Base-by-base conservation (phyloP, 2,888 invertebrate genomes). In the Nomada lathburiana region DNA sequence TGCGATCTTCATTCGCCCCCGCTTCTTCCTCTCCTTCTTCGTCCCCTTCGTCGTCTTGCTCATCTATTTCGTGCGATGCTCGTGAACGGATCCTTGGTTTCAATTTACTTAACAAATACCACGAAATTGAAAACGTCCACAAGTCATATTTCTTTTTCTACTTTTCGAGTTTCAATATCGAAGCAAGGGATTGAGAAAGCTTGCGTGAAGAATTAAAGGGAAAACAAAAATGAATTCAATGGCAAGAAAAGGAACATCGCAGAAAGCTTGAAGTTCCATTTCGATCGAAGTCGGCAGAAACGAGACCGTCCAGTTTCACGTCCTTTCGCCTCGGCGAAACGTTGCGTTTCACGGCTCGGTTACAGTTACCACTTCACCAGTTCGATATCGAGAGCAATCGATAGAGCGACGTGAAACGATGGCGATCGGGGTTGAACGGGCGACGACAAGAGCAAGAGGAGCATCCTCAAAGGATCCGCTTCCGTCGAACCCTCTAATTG, bases 401-500 rank as follows among this genome's bases (percentile, higher is more conserved):
- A 71, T 71, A 50, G 69, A 52, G 57, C 47, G 68, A 53, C n/a
- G 72, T 68, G 64, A 60, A 76, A 59, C 63, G 67, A 26, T 59
- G 26, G 59, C 64, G 59, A 69, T 60, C 26, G 26, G 63, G n/a
- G 60, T 42, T 62, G 52, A n/a, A 65, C 26, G 55, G 59, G 55
- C 53, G 63, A 29, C 69, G 74, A 83, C 79, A 68, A 69, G 59
- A 67, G 76, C 59, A 63, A 47, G 50, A 62, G 68, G 70, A 73
- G 72, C 47, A 63, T 83, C 79, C 73, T 77, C 82, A 77, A 80
- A 84, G 84, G 79, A 53, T 83, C 76, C 81, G 74, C 72, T 82
- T 80, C 89, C 80, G 78, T 80, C 85, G 82, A 81, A 76, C 85
- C 84, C 88, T 89, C 92, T 92, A 92, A 92, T 92, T 92, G 92